These are phyloP conservation scores for Caenorhabditis sp. DNA, from an alignment of 2,888 invertebrate genomes.

Conservation along the genomic window DNA sequence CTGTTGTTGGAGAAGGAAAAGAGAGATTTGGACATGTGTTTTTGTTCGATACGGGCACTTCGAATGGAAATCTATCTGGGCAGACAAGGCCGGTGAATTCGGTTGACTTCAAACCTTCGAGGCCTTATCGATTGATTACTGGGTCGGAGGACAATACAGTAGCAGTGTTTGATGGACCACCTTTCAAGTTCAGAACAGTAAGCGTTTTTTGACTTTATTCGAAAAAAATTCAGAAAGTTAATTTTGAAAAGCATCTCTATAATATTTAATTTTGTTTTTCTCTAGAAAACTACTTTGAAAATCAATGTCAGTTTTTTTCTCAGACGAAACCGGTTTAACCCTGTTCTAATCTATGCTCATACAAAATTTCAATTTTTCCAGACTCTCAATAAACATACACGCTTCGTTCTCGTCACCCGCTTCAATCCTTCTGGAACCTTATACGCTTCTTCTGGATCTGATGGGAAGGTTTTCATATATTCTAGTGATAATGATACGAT, in stretches of 20 bases:
- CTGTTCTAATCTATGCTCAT: too few species aligned
- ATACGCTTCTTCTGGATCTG: constrained; percentile 95
- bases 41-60: constrained; percentile 92
- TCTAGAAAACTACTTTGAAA: too few species aligned
- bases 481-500: constrained; percentile 87
- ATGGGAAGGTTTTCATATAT: constrained; percentile 88
- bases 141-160: constrained; percentile 97
- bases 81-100: constrained; percentile 63
- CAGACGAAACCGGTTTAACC: too few species aligned
- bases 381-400: constrained; percentile 82
- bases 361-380: too few species aligned
- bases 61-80: constrained; percentile 68
- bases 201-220: constrained; percentile 7
- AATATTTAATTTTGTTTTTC: not conserved
- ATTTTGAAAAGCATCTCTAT: too few species aligned
- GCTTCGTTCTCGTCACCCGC: constrained; percentile 93
- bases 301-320: not conserved
- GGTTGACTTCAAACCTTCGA: constrained; percentile 82
- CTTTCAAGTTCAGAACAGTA: constrained; percentile 79
- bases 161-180: constrained; percentile 94
- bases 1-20: constrained; percentile 93
- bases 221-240: too few species aligned
- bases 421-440: constrained; percentile 84
- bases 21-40: constrained; percentile 96
- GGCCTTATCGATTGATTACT: constrained; percentile 91